Base-by-base conservation (phyloP, 2,113 vertebrate genomes). In the Caloenas nicobarica region DNA sequence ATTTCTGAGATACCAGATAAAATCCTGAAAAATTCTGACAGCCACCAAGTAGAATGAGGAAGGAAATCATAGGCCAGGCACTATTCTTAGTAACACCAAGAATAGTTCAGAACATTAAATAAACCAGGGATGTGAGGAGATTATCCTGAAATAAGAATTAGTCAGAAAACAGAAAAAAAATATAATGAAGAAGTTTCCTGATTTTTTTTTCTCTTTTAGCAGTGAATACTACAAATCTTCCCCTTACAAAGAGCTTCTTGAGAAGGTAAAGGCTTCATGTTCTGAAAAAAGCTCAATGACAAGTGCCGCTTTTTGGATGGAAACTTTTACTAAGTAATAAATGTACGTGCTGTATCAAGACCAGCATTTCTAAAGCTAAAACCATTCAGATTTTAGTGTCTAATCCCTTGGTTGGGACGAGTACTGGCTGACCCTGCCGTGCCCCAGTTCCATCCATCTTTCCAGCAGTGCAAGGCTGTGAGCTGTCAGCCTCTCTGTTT, bases 1-100 rank as follows among this genome's bases (percentile, higher is more conserved):
- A 88, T 95, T 95, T 94, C 88, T 78, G 69, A 77, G 76, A 88
- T 79, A 28, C 74, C 86, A 81, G 33, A 73, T 28, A 89, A 73
- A 69, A 83, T 71, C 54, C 58, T 88, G 64, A 70, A 92, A 89
- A 89, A 65, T 66, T 86, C 51, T 29, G 13, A 54, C 26, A 93
- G 44, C 19, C 40, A 57, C 51, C n/a, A 71, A 36, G 53, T 15
- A 65, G 38, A 16, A 62, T 21, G 70, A 82, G 28, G 76, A 88
- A 78, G 29, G 28, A 78, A 68, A 69, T 48, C 15, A 25, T 42
- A 83, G 76, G 50, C n/a, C 28, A 15, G 28, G 4, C 70, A 10
- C 8, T 70, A 10, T 50, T 84, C 61, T 60, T 86, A 34, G 21
- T 83, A 50, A 60, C 17, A 73, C 28, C 74, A 60, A 44, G 29